Base-by-base conservation (phyloP, 2,797 vertebrate species). In the Neosalanx taihuensis region DNA sequence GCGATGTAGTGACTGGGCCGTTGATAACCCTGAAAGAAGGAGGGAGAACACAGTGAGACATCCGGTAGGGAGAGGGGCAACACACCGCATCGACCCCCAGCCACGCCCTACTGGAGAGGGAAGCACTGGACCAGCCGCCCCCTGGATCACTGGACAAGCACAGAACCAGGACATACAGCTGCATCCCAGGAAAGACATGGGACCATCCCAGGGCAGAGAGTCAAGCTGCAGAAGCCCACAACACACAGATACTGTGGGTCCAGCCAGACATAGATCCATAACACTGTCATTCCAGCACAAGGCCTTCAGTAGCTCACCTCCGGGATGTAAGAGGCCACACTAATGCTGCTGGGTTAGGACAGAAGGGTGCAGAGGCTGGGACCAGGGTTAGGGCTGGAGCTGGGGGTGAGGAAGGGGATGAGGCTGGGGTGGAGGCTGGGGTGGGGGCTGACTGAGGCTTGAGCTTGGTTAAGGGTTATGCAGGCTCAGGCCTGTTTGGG, bases 1-100 rank as follows among this genome's bases (percentile, higher is more conserved):
- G 97, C 97, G 74, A 99, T 99, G 90, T 99, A 99, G 90, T 99
- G 97, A 79, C 97, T 98, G 70, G 97, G 97, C 85, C 97, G 94
- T 89, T 99, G 97, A 87, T 99, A 99, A 30, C 97, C 97, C 97
- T 99, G 91, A 82, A 88, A 91, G 87, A 72, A 92, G 66, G 72
- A 86, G 76, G 59, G 82, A 91, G 81, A 79, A 86, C n/a, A 74
- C 9, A 72, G 2, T 59, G 35, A 58, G 35, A 74, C 51, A 5
- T 4, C 4, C 5, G 4, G 15, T 5, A 7, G 51, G 51, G 51
- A 56, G 51, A n/a, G n/a, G 12, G 51, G 4, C 51, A 17, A 17
- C 51, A 49, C 64, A 66, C 49, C 18, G 17, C 17, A 30, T 49
- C 64, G 3, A 23, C 10, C 63, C 64, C 41, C 64, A 49, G 13